Conservation (phyloP, 2,888 invertebrate species). For the Hypercompe scribonia region DNA sequence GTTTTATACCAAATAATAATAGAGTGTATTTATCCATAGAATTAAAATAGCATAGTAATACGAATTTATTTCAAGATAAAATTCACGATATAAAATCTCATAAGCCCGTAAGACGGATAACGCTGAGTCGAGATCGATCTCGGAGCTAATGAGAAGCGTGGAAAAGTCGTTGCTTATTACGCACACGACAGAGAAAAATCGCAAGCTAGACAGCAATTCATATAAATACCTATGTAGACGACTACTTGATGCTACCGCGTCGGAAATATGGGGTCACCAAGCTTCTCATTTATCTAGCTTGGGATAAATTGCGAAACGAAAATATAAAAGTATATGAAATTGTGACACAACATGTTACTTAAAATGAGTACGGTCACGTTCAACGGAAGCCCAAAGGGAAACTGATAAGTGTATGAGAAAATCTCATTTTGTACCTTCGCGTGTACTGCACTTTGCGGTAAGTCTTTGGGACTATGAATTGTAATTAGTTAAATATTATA, state of each 20-base stretch:
- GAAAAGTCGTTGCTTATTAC: slow-evolving; percentile 42
- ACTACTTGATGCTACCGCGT: slow-evolving; percentile 8
- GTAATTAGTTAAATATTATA: neutral
- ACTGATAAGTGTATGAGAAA: neutral
- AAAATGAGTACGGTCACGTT: slow-evolving; percentile 16
- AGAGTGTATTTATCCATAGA: neutral
- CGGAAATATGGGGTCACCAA: slow-evolving; percentile 24
- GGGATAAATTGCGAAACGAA: slow-evolving; percentile 22
- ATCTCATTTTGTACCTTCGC: neutral
- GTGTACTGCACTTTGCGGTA: neutral
- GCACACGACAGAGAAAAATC: slow-evolving; percentile 49
- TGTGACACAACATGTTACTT: slow-evolving; percentile 13
- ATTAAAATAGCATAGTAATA: neutral
- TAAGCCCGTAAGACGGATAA: slow-evolving; percentile 28
- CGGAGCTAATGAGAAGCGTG: slow-evolving; percentile 43
- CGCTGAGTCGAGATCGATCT: slow-evolving; percentile 36
- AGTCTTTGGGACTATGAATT: neutral
- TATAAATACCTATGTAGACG: slow-evolving; percentile 23
- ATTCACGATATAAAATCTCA: neutral
- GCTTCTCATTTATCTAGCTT: slow-evolving; percentile 24
- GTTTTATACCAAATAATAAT: slow-evolving; percentile 4
- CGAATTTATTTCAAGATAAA: neutral
- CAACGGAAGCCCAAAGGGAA: neutral
- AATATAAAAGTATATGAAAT: slow-evolving; percentile 5
- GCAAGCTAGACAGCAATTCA: slow-evolving; percentile 29